Conservation (phyloP, 2,888 invertebrate species). For the Drosophila nigritarsus region DNA sequence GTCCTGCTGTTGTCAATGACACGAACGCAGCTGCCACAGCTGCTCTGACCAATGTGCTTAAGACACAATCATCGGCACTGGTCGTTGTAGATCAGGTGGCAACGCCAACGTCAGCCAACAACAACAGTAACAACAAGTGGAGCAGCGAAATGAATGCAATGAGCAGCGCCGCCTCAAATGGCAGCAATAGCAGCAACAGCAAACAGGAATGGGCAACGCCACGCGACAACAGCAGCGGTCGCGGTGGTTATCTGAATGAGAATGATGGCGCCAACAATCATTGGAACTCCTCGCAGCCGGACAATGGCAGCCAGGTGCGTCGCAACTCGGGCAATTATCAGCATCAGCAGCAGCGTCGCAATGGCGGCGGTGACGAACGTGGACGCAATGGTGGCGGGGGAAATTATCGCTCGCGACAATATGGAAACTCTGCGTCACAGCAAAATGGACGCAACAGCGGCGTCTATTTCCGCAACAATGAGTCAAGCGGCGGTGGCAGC, state of each 20-base stretch:
- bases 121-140: conserved; percentile 71
- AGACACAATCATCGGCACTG: conserved; percentile 56
- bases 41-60: conserved; percentile 70
- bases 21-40: conserved; percentile 69
- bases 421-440: conserved; percentile 76
- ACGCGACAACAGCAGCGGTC: conserved; percentile 68
- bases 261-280: conserved; percentile 62
- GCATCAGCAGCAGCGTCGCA: conserved; percentile 57
- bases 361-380: conserved; percentile 63
- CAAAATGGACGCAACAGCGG: conserved; percentile 78
- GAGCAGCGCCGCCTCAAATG: conserved; percentile 63
- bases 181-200: conserved; percentile 61
- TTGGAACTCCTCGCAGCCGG: conserved; percentile 64
- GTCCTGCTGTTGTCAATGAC: conserved; percentile 37
- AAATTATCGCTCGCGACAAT: conserved; percentile 71
- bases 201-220: conserved; percentile 65
- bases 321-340: conserved; percentile 76
- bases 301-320: conserved; percentile 65
- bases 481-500: conserved; percentile 68
- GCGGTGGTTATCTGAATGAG: conserved; percentile 36
- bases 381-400: conserved; percentile 69
- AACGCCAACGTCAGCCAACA: conserved; percentile 60
- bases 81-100: conserved; percentile 8
- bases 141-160: conserved; percentile 82
- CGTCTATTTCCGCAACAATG: conserved; percentile 84